phyloP scores from a whole-genome alignment of 2,113 vertebrate species.

The Coptodon rendalli region DNA sequence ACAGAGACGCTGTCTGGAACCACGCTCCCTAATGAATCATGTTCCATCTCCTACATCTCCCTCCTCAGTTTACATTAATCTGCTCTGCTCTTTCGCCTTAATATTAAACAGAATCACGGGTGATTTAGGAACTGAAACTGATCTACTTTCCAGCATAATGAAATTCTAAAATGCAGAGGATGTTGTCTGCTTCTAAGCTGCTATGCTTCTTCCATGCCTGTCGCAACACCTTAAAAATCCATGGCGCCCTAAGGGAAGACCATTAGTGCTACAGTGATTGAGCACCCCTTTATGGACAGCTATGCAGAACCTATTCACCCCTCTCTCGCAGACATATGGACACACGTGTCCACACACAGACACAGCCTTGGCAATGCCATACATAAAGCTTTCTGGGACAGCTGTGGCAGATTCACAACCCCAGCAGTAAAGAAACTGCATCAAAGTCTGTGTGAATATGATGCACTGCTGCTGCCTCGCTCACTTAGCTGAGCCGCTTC shows the following conservation, averaged over 20 bases:
- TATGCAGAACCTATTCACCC: constrained; percentile 20
- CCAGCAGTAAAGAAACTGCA: constrained; percentile 49
- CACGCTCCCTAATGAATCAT: constrained; percentile 8
- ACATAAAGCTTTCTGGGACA: constrained; percentile 32
- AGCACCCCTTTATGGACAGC: constrained; percentile 34
- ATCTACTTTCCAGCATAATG: not conserved
- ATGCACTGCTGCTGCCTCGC: constrained; percentile 15
- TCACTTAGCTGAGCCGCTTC: not conserved
- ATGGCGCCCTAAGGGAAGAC: constrained; percentile 23
- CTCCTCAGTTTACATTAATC: not conserved
- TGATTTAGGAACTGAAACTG: not conserved
- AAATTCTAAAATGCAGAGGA: not conserved
- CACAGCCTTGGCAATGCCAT: constrained; percentile 19
- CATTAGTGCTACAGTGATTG: constrained; percentile 47
- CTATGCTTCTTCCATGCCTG: not conserved
- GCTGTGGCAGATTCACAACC: constrained; percentile 53
- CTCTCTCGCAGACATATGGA: not conserved
- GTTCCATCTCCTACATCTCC: not conserved
- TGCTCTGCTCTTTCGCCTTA: not conserved
- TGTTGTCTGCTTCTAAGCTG: not conserved
- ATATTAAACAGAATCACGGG: not conserved
- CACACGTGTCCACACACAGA: not conserved
- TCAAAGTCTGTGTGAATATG: constrained; percentile 28
- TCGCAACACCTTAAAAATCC: constrained; percentile 38
- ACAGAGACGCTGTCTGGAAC: not conserved